Evolutionary conservation across 2,888 invertebrate genomes (phyloP).

Genomic region (Nezara viridula): DNA sequence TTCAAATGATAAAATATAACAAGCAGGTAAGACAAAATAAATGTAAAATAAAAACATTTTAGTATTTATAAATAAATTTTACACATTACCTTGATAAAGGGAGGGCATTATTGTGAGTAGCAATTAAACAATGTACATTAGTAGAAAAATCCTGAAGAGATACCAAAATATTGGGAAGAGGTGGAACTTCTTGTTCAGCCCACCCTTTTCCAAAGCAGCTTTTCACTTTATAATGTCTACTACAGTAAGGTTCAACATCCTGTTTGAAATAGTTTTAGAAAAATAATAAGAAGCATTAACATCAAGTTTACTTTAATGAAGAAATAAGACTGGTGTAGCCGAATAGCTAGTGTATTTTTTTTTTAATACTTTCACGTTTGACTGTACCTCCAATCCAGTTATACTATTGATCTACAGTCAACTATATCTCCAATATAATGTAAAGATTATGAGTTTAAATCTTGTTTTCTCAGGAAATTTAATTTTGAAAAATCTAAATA

Average conservation of each 20-base stretch:
- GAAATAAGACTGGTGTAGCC: too few species aligned
- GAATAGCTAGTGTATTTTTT: too few species aligned
- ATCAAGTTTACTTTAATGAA: background rate
- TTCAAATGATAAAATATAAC: background rate
- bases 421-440: too few species aligned
- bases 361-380: too few species aligned
- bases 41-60: background rate
- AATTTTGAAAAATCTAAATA: too few species aligned
- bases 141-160: conserved; percentile 76
- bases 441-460: too few species aligned
- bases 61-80: background rate
- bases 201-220: conserved; percentile 76
- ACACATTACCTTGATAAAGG: conserved; percentile 80
- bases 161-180: conserved; percentile 75
- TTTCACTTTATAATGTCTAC: conserved; percentile 70
- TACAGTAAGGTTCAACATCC: conserved; percentile 70
- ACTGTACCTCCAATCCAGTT: too few species aligned
- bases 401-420: too few species aligned
- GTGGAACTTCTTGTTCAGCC: conserved; percentile 80
- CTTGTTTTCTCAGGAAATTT: too few species aligned
- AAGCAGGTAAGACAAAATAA: background rate
- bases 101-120: conserved; percentile 82
- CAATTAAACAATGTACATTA: conserved; percentile 78
- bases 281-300: background rate
- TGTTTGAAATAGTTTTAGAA: background rate